A percentile compares a stretch with the other conserved stretches of the same genome.
Evolutionary conservation across 2,888 invertebrate species (phyloP).

Genomic region (Junonia oenone): DNA sequence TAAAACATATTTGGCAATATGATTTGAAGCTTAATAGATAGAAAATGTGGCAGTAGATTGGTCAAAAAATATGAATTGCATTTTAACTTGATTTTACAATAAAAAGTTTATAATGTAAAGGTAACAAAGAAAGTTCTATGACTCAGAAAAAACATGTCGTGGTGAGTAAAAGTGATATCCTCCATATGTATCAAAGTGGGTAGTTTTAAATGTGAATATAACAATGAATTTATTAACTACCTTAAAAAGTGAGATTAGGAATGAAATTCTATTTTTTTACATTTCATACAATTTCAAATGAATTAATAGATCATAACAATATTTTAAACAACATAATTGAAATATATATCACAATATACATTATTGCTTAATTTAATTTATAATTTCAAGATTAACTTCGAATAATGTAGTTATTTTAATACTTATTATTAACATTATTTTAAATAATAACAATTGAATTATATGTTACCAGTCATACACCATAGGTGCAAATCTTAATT

Average conservation of each 20-base stretch:
- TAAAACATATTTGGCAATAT: neutral
- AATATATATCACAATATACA: neutral
- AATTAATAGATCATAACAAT: neutral
- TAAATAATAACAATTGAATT: neutral
- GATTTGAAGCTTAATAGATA: neutral
- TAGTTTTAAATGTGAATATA: neutral
- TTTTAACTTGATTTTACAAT: neutral
- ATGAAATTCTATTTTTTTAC: neutral
- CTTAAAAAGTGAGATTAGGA: neutral
- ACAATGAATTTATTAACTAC: neutral
- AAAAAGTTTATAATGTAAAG: neutral
- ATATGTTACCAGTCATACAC: conserved; percentile 20
- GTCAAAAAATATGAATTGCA: neutral
- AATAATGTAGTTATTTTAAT: neutral
- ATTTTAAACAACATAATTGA: neutral
- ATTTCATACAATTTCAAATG: neutral
- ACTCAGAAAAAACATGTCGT: no score
- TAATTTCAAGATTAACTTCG: neutral
- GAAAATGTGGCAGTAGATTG: neutral
- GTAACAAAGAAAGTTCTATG: neutral
- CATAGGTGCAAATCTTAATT: conserved; percentile 20
- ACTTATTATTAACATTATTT: neutral
- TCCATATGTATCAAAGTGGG: no score
- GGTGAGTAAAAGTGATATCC: no score
- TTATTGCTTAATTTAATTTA: neutral